Evolutionary conservation across 2,113 vertebrate genomes (phyloP), one percentile per base, ranked within the genome.

Genomic region (Fregata magnificens): DNA sequence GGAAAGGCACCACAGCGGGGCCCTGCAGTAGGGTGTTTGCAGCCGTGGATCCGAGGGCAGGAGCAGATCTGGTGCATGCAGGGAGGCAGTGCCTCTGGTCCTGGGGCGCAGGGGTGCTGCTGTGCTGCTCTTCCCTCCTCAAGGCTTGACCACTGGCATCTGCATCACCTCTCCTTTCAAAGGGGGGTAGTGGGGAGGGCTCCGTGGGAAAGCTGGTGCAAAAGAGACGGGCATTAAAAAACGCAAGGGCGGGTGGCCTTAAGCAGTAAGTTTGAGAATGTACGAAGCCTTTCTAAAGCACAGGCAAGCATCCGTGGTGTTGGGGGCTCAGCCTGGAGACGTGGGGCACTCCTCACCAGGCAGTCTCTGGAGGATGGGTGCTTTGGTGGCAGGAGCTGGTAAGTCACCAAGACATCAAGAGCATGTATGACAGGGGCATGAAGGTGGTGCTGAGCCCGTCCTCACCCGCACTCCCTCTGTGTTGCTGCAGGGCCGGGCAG

Each of bases 401-500:
- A 7, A 20, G 34, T 7, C 36, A 12, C 66, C 13, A 3, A 4
- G 25, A 14, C 7, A 3, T 1, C 16, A 3, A 20, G 52, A 19
- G 28, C 32, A 4, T 1, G 9, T 17, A 10, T 2, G 40, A 11
- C 0, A 0, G 40, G 13, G 29, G 12, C 14, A 4, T 0, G 44
- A 14, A 8, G 45, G 26, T 0, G 12, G 18, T 5, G 28, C 22
- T 17, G 36, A 78, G 38, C 45, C 58, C 13, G 1, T 21, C 40
- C 85, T 47, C 74, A 80, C 24, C 44, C 17, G 0, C 76, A 2
- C 40, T 17, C 44, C 44, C 84, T 91, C 78, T 42, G 47, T 98
- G 97, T 96, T 82, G 10, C 93, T 78, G 40, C 90, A 98, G 98
- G 96, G 40, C 85, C 24, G 9, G 95, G 86, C 3, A 82, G 81